Evolutionary conservation across 2,113 vertebrate genomes (phyloP), one percentile per base, ranked within the genome.

Genomic region (Podarcis raffonei): DNA sequence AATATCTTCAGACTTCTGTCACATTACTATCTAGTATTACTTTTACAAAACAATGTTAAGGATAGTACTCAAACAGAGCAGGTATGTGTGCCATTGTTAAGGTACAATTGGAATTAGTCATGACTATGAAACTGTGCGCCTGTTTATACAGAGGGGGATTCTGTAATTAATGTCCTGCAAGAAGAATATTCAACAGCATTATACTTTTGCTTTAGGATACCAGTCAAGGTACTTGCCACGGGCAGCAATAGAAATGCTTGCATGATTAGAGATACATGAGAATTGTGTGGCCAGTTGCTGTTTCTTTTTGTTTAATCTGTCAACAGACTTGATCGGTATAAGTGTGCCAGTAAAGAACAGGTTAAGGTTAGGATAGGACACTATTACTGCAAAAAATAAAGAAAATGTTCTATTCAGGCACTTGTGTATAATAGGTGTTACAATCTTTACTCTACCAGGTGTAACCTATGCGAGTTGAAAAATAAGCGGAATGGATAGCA

Each of bases 1-100:
- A 95, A 94, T 94, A 85, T 53, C 91, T 92, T 37, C 93, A 81
- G 88, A 95, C 88, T 92, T 91, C 87, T 94, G 83, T 84, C 92
- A 93, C 92, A 94, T 95, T 92, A 92, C 74, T 96, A 62, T 94
- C 66, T 91, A 89, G 66, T 84, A 90, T 92, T 82, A 78, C 20
- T 71, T 92, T 92, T 90, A 79, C 0, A 62, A 69, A 92, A 35
- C 42, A 83, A 39, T 0, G 0, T 39, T 81, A 90, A 82, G 42
- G 89, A 8, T 82, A 87, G 86, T 77, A 59, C 83, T 90, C 18
- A 59, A 87, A 48, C 81, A 85, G 1, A 65, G 68, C 88, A 77
- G 59, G 78, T 39, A 81, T n/a, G 53, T 89, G 88, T 89, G 88
- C 32, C 92, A 83, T 85, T 94, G 95, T 86, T 88, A 3, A 90